phyloP scores from a whole-genome alignment of 2,888 invertebrate genomes.

The Tinea trinotella region DNA sequence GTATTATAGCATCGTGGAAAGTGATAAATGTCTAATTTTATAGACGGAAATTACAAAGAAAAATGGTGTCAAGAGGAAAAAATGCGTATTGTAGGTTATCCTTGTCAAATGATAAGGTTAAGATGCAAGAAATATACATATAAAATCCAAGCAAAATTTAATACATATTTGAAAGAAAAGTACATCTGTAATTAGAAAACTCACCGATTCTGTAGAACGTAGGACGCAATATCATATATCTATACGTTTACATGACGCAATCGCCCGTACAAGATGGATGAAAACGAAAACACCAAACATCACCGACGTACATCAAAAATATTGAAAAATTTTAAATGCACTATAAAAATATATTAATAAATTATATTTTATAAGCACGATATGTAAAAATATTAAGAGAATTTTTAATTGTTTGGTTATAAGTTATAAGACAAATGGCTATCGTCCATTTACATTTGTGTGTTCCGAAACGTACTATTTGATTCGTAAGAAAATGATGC shows the following conservation, averaged over 20 bases:
- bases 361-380: not conserved
- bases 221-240: conserved; percentile 37
- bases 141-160: not conserved
- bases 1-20: not conserved
- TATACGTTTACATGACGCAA: conserved; percentile 67
- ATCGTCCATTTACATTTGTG: no score
- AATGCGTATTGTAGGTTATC: conserved; percentile 52
- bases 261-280: conserved; percentile 51
- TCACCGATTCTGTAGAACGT: conserved; percentile 28
- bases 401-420: conserved; percentile 8
- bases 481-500: no score
- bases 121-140: conserved; percentile 27
- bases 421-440: not conserved
- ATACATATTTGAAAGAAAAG: not conserved
- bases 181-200: conserved; percentile 17
- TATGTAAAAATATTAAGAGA: not conserved
- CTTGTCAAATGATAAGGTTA: conserved; percentile 61
- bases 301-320: not conserved
- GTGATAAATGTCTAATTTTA: conserved; percentile 1
- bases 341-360: not conserved
- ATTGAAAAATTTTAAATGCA: not conserved
- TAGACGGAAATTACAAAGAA: conserved; percentile 41
- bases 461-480: no score
- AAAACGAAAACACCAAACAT: conserved; percentile 35
- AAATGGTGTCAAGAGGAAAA: conserved; percentile 62